Evolutionary conservation across 2,888 invertebrate species (phyloP), one percentile per base, ranked within the genome.

Genomic region (Pseudococcus viburni): DNA sequence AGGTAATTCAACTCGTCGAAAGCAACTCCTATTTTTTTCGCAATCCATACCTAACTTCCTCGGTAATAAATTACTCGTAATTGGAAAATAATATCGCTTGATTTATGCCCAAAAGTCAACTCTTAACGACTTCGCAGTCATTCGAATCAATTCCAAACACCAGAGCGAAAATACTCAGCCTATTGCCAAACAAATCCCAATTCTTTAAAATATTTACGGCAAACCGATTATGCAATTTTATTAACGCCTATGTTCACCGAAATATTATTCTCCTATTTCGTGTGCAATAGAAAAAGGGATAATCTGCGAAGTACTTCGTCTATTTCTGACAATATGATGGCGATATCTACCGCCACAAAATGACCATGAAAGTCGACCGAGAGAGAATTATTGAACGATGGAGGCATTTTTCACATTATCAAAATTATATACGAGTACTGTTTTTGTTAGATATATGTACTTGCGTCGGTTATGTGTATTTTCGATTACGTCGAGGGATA

Each of bases 11-110:
- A 59, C n/a, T 59, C 55, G n/a, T 59, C n/a, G 55, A 59, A 59
- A 59, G n/a, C 55, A 59, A 59, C 55, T 5, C 51, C 12, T 12
- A 12, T 51, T 59, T 59, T 59, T 9, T n/a, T n/a, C 17, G n/a
- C n/a, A n/a, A n/a, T n/a, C n/a, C n/a, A n/a, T n/a, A n/a, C n/a
- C n/a, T n/a, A n/a, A 4, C 17, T 15, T 8, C 15, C n/a, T n/a
- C n/a, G n/a, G n/a, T 51, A n/a, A 59, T 59, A 59, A 59, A 59
- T 59, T 59, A 59, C n/a, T n/a, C n/a, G n/a, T n/a, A n/a, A 59
- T n/a, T 59, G 55, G n/a, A 59, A 59, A 59, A 59, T 59, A 59
- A 59, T 59, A 59, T 59, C 55, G 55, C 55, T 17, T 59, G 55
- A 59, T 59, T 59, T n/a, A 8, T n/a, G 55, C n/a, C 5, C n/a